phyloP scores from a whole-genome alignment of 2,888 invertebrate genomes.

The Apodemia duryi region DNA sequence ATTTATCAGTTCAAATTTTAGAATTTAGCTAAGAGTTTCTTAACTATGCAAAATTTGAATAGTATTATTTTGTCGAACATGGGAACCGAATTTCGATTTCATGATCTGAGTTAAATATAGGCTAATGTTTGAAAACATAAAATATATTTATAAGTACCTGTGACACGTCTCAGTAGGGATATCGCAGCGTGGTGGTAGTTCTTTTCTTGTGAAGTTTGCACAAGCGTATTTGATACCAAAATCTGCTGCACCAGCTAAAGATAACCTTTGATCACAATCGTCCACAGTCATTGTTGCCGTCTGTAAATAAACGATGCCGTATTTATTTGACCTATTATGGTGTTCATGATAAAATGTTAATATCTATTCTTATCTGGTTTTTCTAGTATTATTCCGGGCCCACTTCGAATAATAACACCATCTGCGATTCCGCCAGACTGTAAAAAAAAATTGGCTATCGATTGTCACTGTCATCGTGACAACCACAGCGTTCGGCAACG shows the following conservation, averaged over 20 bases:
- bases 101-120: too few relatives aligned
- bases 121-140: too few relatives aligned
- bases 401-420: too few relatives aligned
- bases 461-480: too few relatives aligned
- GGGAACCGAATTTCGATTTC: neutral
- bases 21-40: too few relatives aligned
- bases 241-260: constrained; percentile 84
- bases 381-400: too few relatives aligned
- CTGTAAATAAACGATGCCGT: constrained; percentile 49
- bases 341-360: too few relatives aligned
- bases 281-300: constrained; percentile 91
- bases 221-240: constrained; percentile 89
- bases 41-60: neutral
- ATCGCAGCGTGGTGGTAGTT: constrained; percentile 86
- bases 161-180: constrained; percentile 89
- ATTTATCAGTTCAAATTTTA: too few relatives aligned
- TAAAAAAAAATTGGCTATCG: too few relatives aligned
- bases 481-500: too few relatives aligned
- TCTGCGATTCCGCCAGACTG: too few relatives aligned
- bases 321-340: neutral
- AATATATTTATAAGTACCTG: constrained; percentile 46
- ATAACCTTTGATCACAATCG: constrained; percentile 91
- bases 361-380: too few relatives aligned
- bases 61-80: neutral
- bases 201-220: constrained; percentile 87